Percentiles rank a stretch among this genome's conserved stretches.
These are phyloP conservation scores for Cyclina sinensis DNA, from an alignment of 1,140 invertebrate genomes.

Conservation along the genomic window DNA sequence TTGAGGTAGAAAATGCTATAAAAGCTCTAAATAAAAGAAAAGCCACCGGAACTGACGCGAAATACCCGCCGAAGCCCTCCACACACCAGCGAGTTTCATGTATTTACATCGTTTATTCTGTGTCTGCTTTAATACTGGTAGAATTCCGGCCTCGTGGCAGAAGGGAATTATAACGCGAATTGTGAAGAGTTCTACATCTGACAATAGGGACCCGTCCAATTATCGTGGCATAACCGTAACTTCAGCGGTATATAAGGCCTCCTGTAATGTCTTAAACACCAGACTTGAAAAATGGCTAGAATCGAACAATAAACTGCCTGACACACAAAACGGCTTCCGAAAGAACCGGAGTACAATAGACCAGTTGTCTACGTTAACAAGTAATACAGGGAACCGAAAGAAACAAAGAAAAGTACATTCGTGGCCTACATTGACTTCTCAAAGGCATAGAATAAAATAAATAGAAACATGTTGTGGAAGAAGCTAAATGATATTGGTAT, in stretches of 20 bases:
- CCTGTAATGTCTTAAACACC: slow-evolving; percentile 49
- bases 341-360: no score
- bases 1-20: no score
- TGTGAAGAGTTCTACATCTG: slow-evolving; percentile 16
- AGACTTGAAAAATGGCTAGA: no score
- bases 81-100: no score
- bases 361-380: slow-evolving; percentile 45
- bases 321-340: no score
- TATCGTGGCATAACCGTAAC: slow-evolving; percentile 57
- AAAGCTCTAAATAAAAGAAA: no score
- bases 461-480: slow-evolving; percentile 24
- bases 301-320: no score
- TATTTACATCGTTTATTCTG: neutral
- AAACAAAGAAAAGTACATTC: slow-evolving; percentile 46
- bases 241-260: slow-evolving; percentile 54
- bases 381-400: slow-evolving; percentile 20
- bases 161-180: slow-evolving; percentile 28
- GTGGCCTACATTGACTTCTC: slow-evolving; percentile 49
- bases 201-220: slow-evolving; percentile 12
- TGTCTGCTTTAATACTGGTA: slow-evolving; percentile 10
- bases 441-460: slow-evolving; percentile 56
- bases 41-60: no score
- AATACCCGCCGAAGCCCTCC: no score
- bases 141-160: neutral
- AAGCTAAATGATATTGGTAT: slow-evolving; percentile 10